Evolutionary conservation across 1,140 invertebrate genomes (phyloP), one percentile per base, ranked within the genome.

Genomic region (Frieseomelitta varia): DNA sequence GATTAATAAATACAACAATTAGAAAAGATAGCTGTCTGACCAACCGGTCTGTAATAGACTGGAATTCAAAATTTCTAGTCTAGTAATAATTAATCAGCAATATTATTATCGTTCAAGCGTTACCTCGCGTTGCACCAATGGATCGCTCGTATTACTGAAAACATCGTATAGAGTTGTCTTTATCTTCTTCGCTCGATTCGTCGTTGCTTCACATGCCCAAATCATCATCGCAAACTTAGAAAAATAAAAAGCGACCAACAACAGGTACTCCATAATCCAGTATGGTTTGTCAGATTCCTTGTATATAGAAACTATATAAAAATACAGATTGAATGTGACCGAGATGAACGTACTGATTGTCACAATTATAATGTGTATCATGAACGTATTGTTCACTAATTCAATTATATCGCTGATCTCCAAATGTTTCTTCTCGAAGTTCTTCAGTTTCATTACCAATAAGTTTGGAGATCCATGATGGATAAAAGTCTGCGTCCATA

Each of bases 281-380:
- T n/a, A n/a, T n/a, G n/a, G n/a, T n/a, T n/a, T n/a, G n/a, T n/a
- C n/a, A n/a, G n/a, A n/a, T n/a, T n/a, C n/a, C n/a, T n/a, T n/a
- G 79, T 55, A 8, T 72, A 69, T 3, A 77, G 24, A 14, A 1
- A 93, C 21, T 77, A 94, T 87, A 58, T 89, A 92, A 82, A 94
- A 95, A 58, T 94, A 94, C 11, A 94, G 72, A 2, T 90, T 92
- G 51, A 95, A 94, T 0, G 93, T 94, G 6, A 93, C 80, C 58
- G 93, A 90, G 1, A 85, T 86, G 61, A 94, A 95, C 0, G 93
- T 94, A 2, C 92, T 79, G 0, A 90, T 89, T 8, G 93, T 85
- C 0, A 90, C 79, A 0, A 90, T 74, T 21, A 91, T 65, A 24
- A 93, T 67, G 27, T 92, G 93, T 4, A 88, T n/a, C 24, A 91